Percentiles rank a stretch among this genome's conserved stretches.
Evolutionary conservation across 2,888 invertebrate species (phyloP).

Genomic region (Diplazon laetatorius): DNA sequence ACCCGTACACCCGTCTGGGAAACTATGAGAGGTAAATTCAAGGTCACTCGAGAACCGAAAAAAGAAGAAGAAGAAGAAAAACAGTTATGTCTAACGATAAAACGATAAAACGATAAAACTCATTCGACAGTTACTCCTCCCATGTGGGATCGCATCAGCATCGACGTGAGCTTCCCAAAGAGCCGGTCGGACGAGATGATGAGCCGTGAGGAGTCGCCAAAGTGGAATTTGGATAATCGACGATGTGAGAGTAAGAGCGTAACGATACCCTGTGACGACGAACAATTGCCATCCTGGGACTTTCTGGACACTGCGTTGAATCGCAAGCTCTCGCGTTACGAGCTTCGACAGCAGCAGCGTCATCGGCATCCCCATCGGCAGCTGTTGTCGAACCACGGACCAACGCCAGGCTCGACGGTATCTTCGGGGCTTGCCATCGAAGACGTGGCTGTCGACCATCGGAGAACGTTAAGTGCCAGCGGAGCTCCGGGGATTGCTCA

Average conservation of each 20-base stretch:
- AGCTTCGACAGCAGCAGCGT: constrained; percentile 64
- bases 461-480: no score
- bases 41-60: no score
- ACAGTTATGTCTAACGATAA: no score
- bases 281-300: constrained; percentile 75
- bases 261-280: constrained; percentile 68
- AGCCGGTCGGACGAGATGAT: constrained; percentile 74
- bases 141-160: constrained; percentile 72
- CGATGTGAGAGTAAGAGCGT: constrained; percentile 65
- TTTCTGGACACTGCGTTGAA: constrained; percentile 74
- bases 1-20: constrained; percentile 73
- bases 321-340: constrained; percentile 73
- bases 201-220: constrained; percentile 73
- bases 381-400: no score
- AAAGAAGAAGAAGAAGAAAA: no score
- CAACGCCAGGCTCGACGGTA: constrained; percentile 58
- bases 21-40: constrained; percentile 70
- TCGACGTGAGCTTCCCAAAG: constrained; percentile 68
- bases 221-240: constrained; percentile 68
- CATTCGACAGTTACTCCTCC: constrained; percentile 70
- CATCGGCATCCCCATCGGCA: constrained; percentile 55
- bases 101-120: no score
- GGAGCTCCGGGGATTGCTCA: constrained; percentile 6
- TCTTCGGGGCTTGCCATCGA: constrained; percentile 62
- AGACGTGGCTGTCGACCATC: constrained; percentile 67